A percentile compares a stretch with the other conserved stretches of the same genome.
Evolutionary conservation across 2,113 vertebrate species (phyloP).

Genomic region (Acanthisitta chloris): DNA sequence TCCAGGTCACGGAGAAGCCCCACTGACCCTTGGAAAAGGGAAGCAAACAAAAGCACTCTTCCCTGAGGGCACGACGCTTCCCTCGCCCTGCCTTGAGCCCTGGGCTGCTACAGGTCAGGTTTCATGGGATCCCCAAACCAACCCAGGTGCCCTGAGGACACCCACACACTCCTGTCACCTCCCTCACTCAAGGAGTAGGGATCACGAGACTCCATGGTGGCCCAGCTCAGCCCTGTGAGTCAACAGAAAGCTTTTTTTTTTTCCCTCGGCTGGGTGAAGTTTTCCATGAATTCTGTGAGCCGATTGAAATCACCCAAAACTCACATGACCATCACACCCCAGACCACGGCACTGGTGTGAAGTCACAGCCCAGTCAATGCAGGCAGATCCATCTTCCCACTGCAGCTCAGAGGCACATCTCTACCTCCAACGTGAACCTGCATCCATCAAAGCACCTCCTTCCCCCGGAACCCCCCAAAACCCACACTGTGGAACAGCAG

Average conservation of each 20-base stretch:
- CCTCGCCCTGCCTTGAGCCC: not conserved
- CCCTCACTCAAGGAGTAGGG: not conserved
- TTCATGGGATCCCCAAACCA: not conserved
- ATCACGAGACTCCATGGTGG: not conserved
- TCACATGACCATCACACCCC: not conserved
- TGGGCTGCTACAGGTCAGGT: not conserved
- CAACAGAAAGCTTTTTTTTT: not conserved
- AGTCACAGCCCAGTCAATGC: not conserved
- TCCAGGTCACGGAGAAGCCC: not conserved
- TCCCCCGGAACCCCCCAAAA: not conserved
- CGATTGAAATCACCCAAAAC: not conserved
- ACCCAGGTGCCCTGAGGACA: rapidly evolving
- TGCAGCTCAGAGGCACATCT: not conserved
- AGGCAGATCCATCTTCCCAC: not conserved
- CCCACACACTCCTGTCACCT: not conserved
- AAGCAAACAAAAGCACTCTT: not conserved
- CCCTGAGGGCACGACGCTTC: not conserved
- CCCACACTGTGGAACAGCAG: not conserved
- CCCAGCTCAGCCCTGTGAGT: not conserved
- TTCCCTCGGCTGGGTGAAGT: not conserved
- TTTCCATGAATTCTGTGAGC: not conserved
- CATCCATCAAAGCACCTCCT: not conserved
- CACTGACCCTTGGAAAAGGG: not conserved
- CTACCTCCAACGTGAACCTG: not conserved
- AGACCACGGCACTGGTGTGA: not conserved